Evolutionary conservation across 2,888 invertebrate species (phyloP).

Genomic region (Noctua janthe): DNA sequence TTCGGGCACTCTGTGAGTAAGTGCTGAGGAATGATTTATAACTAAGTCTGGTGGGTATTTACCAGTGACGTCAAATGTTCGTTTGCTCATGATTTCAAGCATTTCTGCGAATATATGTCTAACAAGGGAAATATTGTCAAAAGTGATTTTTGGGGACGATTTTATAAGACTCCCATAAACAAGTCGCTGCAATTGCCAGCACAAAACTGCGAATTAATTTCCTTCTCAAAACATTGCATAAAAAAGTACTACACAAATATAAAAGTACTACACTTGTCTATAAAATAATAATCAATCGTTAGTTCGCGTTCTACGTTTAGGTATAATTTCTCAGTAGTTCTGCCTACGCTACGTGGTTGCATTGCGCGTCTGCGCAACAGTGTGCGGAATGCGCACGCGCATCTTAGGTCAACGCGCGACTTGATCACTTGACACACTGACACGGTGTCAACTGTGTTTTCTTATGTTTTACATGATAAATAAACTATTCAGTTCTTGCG

Average conservation of each 20-base stretch:
- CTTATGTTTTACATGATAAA: constrained; percentile 53
- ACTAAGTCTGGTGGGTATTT: constrained; percentile 29
- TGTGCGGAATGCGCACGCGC: constrained; percentile 58
- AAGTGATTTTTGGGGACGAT: neutral
- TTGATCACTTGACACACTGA: constrained; percentile 69
- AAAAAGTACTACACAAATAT: too few species aligned
- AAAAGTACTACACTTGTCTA: neutral
- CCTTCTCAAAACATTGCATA: too few species aligned
- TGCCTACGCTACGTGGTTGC: constrained; percentile 35
- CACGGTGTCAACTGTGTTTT: constrained; percentile 64
- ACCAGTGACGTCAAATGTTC: constrained; percentile 24
- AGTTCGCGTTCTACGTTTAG: constrained; percentile 3
- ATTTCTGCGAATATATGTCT: constrained; percentile 6
- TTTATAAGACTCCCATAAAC: neutral
- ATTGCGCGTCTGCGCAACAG: constrained; percentile 59
- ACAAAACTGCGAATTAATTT: neutral
- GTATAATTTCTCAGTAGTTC: constrained; percentile 18
- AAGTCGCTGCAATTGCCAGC: neutral
- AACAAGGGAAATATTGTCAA: neutral
- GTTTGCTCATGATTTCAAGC: constrained; percentile 1
- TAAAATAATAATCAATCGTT: constrained; percentile 10
- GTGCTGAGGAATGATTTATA: constrained; percentile 29
- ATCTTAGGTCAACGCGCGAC: constrained; percentile 62
- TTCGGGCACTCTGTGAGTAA: constrained; percentile 50
- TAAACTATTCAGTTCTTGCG: constrained; percentile 35